Percentiles rank a stretch among this genome's conserved stretches.
phyloP scores from a whole-genome alignment of 2,797 vertebrate genomes.

The Staurois parvus region DNA sequence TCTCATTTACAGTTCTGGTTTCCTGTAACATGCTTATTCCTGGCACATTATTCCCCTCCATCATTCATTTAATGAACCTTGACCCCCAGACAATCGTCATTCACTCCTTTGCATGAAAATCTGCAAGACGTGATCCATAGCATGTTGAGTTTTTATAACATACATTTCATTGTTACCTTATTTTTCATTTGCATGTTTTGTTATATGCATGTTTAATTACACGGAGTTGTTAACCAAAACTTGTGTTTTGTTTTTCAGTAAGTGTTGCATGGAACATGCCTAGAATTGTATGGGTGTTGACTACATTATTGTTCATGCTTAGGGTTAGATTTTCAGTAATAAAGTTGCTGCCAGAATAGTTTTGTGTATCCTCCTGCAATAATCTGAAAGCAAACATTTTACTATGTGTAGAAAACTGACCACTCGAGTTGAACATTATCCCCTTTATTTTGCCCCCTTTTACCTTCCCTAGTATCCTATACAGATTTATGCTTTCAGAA shows the following conservation, averaged over 20 bases:
- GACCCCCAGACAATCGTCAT: conserved; percentile 36
- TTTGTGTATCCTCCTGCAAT: too few species aligned
- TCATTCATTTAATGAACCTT: conserved; percentile 16
- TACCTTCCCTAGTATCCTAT: too few species aligned
- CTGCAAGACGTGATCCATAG: conserved; percentile 56
- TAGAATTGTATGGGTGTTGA: too few species aligned
- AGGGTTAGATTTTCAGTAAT: too few species aligned
- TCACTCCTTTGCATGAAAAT: conserved; percentile 59
- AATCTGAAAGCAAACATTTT: too few species aligned
- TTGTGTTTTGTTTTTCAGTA: background rate
- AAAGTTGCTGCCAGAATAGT: too few species aligned
- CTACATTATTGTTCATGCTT: too few species aligned
- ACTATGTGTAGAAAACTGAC: too few species aligned
- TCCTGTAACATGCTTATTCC: conserved; percentile 84
- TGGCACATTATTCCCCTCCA: conserved; percentile 71
- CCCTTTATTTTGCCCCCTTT: too few species aligned
- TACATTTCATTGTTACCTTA: background rate
- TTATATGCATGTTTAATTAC: conserved; percentile 19
- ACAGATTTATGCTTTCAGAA: too few species aligned
- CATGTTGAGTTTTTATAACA: conserved; percentile 34
- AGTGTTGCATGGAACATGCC: background rate
- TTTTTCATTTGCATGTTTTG: conserved; percentile 52
- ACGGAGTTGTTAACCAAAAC: background rate
- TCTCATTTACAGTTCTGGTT: conserved; percentile 96
- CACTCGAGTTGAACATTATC: too few species aligned